Conservation (phyloP, 2,797 vertebrate species). For the Numenius phaeopus region DNA sequence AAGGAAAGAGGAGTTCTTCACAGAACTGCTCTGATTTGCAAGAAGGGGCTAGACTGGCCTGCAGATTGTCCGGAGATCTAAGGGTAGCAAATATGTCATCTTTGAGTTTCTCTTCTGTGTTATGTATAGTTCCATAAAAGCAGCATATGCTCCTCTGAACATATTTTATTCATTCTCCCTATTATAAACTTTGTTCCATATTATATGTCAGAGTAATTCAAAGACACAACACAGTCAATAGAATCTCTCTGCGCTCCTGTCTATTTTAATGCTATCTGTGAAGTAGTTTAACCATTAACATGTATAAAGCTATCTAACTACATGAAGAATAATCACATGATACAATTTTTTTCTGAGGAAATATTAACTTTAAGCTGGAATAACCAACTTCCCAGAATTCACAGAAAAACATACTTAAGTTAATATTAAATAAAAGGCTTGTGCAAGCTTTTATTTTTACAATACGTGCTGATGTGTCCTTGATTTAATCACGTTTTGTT, state of each 20-base stretch:
- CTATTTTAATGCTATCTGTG: neutral
- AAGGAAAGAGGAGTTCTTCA: neutral
- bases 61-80: neutral
- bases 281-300: constrained; percentile 57
- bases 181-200: neutral
- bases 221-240: neutral
- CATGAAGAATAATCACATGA: constrained; percentile 61
- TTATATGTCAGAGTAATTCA: neutral
- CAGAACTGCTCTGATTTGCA: neutral
- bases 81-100: neutral
- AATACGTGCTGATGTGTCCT: constrained; percentile 74
- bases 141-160: neutral
- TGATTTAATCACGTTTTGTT: constrained; percentile 80
- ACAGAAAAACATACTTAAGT: constrained; percentile 80
- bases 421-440: constrained; percentile 85
- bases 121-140: neutral
- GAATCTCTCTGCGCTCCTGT: neutral
- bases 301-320: neutral
- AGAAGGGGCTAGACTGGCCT: neutral
- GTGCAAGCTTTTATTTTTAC: constrained; percentile 79
- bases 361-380: constrained; percentile 76
- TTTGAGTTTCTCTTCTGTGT: neutral
- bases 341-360: constrained; percentile 63
- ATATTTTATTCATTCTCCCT: neutral
- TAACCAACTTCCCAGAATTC: constrained; percentile 78